Conservation (phyloP, 2,113 vertebrate genomes). For the Nycticryphes semicollaris region DNA sequence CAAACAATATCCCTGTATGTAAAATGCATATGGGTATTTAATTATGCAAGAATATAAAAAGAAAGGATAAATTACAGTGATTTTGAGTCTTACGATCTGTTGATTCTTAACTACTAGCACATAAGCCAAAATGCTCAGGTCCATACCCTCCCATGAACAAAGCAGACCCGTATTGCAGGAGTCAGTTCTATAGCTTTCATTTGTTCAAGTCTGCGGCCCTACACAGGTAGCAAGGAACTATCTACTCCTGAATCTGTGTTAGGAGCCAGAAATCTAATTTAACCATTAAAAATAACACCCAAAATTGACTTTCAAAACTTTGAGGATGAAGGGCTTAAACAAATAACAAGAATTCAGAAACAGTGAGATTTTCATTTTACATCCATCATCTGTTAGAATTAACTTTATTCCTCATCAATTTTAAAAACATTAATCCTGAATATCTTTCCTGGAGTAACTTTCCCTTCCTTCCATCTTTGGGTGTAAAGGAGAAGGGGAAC, state of each 20-base stretch:
- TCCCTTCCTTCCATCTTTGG: not conserved
- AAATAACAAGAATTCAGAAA: not conserved
- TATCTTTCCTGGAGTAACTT: not conserved
- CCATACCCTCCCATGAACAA: not conserved
- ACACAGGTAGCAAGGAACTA: not conserved
- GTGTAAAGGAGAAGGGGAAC: not conserved
- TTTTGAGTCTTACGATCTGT: not conserved
- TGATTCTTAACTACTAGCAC: not conserved
- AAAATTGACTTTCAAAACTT: not conserved
- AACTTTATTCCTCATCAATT: not conserved
- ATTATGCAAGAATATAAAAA: not conserved
- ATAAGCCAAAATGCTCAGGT: not conserved
- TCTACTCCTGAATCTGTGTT: not conserved
- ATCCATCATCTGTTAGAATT: not conserved
- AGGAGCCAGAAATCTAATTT: not conserved
- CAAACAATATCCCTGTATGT: not conserved
- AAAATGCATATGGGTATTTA: not conserved
- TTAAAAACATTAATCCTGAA: not conserved
- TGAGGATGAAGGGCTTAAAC: not conserved
- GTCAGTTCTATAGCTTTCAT: not conserved
- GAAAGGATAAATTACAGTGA: not conserved
- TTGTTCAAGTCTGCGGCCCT: not conserved
- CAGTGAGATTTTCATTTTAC: not conserved
- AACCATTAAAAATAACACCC: not conserved
- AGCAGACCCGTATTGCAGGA: not conserved